Evolutionary conservation across 2,113 vertebrate genomes (phyloP).

Genomic region (Rhagologus leucostigma): DNA sequence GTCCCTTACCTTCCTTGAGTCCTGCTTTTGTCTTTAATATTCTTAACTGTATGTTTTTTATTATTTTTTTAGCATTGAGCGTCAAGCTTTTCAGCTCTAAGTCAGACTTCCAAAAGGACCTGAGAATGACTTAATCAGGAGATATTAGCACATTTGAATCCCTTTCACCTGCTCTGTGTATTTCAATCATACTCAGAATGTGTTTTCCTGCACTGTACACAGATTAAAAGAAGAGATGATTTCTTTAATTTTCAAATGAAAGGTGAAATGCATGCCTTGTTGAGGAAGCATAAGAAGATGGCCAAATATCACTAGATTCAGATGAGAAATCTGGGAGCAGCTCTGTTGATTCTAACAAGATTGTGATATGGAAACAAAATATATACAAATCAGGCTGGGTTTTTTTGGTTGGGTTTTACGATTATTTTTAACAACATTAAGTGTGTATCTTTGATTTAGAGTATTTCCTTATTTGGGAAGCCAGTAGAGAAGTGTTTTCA

Average conservation of each 20-base stretch:
- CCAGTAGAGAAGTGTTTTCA: background rate
- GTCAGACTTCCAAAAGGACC: background rate
- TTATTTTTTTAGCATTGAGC: background rate
- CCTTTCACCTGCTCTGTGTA: background rate
- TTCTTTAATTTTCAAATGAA: background rate
- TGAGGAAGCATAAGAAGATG: background rate
- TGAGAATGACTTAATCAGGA: background rate
- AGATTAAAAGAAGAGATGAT: background rate
- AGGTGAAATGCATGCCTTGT: background rate
- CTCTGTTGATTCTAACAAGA: background rate
- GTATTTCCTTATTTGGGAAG: background rate
- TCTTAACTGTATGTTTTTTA: background rate
- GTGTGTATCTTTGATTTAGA: background rate
- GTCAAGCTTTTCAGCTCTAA: background rate
- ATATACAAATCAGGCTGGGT: background rate
- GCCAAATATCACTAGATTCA: background rate
- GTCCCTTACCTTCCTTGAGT: background rate
- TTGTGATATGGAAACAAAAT: accelerated
- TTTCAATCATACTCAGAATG: background rate
- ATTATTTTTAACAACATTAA: background rate
- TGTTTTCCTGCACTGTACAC: background rate
- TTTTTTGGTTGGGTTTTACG: background rate
- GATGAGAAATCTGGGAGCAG: background rate
- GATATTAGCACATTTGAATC: background rate
- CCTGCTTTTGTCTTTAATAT: background rate